phyloP scores from a whole-genome alignment of 2,797 vertebrate genomes.

The Pipistrellus pygmaeus region DNA sequence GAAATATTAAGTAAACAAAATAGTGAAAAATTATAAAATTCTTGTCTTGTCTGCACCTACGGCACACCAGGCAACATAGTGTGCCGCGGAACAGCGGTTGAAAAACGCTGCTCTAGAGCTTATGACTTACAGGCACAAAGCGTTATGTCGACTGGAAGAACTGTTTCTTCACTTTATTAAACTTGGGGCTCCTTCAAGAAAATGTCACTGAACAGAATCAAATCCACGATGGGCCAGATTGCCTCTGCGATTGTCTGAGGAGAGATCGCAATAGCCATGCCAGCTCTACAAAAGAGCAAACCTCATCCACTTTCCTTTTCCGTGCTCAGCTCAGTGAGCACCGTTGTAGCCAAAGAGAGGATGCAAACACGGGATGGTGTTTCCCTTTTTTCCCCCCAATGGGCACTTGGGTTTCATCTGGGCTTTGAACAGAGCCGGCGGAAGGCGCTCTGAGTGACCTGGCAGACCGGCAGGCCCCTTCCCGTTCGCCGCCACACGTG shows the following conservation, averaged over 20 bases:
- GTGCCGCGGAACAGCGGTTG: too few species aligned
- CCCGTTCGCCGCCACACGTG: neutral
- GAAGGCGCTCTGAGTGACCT: neutral
- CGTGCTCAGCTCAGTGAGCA: constrained; percentile 61
- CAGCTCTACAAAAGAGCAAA: constrained; percentile 23
- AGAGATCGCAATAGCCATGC: constrained; percentile 59
- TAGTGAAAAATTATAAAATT: too few species aligned
- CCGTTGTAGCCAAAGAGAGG: constrained; percentile 43
- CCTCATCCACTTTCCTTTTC: constrained; percentile 24
- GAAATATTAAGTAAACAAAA: too few species aligned
- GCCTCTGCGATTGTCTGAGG: constrained; percentile 3
- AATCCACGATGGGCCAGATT: constrained; percentile 16
- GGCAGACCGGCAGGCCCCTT: neutral
- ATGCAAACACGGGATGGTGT: neutral
- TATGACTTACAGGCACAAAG: constrained; percentile 72
- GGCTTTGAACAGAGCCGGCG: neutral
- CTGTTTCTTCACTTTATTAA: constrained; percentile 67
- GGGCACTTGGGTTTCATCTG: neutral
- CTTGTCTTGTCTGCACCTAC: too few species aligned
- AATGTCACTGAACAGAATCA: constrained; percentile 21
- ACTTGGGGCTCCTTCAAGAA: constrained; percentile 72
- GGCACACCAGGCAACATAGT: too few species aligned
- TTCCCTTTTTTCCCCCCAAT: neutral
- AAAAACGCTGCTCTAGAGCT: too few species aligned
- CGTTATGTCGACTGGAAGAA: constrained; percentile 55